Base-by-base conservation (phyloP, 1,140 invertebrate genomes). In the Trachymyrmex cornetzi region DNA sequence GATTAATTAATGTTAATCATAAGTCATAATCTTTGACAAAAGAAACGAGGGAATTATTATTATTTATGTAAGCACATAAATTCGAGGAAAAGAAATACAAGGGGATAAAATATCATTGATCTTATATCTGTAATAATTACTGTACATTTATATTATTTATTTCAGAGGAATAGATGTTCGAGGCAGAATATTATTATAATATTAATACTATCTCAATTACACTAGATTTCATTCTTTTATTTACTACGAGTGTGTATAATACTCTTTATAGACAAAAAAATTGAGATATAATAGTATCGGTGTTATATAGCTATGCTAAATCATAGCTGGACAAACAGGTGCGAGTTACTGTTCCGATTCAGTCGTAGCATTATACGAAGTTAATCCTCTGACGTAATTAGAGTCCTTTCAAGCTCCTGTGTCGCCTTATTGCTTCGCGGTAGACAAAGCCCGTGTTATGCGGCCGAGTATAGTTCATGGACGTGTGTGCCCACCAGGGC, bases 361-460 rank as follows among this genome's bases (percentile, higher is more conserved):
- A 34, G n/a, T 63, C 30, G 30, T 63, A 55, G n/a, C 61, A 57
- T 88, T 84, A 74, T 75, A 84, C 75, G 24, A 84, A 88, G 79
- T 88, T 88, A 81, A 90, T 90, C 82, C 75, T 63, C 64, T 67
- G 63, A 87, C 72, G 77, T 86, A 88, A 90, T 90, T 90, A 87
- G 84, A 59, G 74, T 63, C 81, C 48, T 79, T 88, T 86, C 69
- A 72, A 88, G 77, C 22, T 81, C 5, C 48, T 19, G 67, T 57
- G 72, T 63, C 80, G 53, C 86, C 71, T 82, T 88, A 82, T 57
- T 81, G 50, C 57, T 22, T 50, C 87, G 22, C 57, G 48, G 66
- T 77, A 86, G 85, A 88, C 88, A 89, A 88, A 89, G 82, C 87
- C 87, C 19, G 19, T 63, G 27, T 80, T 88, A 77, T 64, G 27